A percentile compares a stretch with the other conserved stretches of the same genome.
Evolutionary conservation across 1,140 invertebrate species (phyloP).

Genomic region (Drosophila cardini): DNA sequence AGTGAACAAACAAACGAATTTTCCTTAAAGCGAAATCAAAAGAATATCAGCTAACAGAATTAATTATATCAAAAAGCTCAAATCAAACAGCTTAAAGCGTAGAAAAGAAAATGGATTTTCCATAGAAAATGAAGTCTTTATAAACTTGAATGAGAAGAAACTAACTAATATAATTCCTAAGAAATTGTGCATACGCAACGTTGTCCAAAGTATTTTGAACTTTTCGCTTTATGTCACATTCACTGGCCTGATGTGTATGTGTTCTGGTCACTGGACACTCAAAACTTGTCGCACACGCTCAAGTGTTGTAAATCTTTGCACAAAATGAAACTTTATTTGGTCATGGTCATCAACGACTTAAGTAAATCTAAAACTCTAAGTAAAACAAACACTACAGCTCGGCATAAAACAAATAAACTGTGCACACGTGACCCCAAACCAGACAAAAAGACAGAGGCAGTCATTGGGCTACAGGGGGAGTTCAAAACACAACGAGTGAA

Average conservation of each 20-base stretch:
- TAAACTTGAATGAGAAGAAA: too few relatives aligned
- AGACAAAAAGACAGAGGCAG: background rate
- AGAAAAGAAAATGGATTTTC: too few relatives aligned
- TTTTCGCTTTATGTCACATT: constrained; percentile 35
- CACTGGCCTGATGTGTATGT: constrained; percentile 19
- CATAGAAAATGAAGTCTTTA: background rate
- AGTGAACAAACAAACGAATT: constrained; percentile 27
- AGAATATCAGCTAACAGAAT: constrained; percentile 15
- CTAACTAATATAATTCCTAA: constrained; percentile 20
- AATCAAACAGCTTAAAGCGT: too few relatives aligned
- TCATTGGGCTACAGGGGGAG: background rate
- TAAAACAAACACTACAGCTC: constrained; percentile 75
- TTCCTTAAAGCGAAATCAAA: constrained; percentile 22
- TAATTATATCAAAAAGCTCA: background rate
- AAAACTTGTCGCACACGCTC: constrained; percentile 79
- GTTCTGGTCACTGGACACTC: constrained; percentile 47
- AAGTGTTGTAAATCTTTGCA: constrained; percentile 79
- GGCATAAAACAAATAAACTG: constrained; percentile 80
- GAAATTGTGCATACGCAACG: constrained; percentile 79
- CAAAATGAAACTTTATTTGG: constrained; percentile 82
- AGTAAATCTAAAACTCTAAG: constrained; percentile 83
- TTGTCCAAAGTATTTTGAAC: constrained; percentile 46
- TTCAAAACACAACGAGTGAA: background rate
- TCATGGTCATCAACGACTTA: constrained; percentile 81
- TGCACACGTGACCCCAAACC: constrained; percentile 74